Evolutionary conservation across 2,113 vertebrate species (phyloP).

Genomic region (Tapirus terrestris): DNA sequence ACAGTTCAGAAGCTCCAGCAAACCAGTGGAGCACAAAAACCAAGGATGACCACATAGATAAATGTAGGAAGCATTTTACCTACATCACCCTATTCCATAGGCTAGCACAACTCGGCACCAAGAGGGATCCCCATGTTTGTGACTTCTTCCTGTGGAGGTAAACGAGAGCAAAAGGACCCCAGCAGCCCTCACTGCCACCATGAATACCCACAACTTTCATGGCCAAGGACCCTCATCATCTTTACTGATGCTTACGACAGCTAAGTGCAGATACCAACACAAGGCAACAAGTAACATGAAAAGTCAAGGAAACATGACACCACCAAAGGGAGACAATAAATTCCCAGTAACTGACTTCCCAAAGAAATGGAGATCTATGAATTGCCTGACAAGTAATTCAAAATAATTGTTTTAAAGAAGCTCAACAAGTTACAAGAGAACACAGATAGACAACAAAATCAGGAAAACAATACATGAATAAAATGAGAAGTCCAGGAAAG

Average conservation of each 20-base stretch:
- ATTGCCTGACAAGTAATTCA: background rate
- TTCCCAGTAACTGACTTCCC: background rate
- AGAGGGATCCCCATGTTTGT: background rate
- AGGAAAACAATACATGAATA: background rate
- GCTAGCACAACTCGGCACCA: background rate
- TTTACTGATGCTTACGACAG: background rate
- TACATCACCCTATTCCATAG: background rate
- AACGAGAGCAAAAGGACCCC: background rate
- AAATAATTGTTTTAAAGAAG: constrained; percentile 1
- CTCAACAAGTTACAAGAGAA: background rate
- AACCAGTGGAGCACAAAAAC: background rate
- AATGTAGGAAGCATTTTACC: background rate
- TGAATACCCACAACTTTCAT: background rate
- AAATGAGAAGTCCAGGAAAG: background rate
- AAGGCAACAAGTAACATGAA: background rate
- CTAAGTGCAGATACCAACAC: background rate
- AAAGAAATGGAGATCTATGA: background rate
- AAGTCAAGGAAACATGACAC: background rate
- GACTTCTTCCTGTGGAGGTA: background rate
- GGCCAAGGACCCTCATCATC: background rate
- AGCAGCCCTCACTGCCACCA: background rate
- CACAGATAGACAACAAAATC: background rate
- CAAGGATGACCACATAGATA: background rate
- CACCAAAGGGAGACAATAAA: background rate
- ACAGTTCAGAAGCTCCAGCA: background rate